Conservation (phyloP, 2,113 vertebrate species). For the Dromas ardeola region DNA sequence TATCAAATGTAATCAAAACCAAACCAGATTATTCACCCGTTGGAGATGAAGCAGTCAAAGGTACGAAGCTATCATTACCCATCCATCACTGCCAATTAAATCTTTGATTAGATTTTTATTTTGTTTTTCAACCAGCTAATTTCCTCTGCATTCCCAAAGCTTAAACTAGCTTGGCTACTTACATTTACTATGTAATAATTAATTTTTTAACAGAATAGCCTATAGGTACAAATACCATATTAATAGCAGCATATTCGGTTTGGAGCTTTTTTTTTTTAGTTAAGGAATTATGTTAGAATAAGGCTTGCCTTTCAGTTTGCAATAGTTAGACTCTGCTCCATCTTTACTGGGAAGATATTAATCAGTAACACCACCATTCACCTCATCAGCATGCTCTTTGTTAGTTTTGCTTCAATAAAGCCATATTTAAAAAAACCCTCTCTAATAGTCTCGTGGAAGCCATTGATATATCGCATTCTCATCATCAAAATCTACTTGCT, state of each 20-base stretch:
- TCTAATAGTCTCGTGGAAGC: not conserved
- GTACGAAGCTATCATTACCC: not conserved
- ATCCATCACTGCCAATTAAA: not conserved
- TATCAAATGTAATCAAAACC: not conserved
- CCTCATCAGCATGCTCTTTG: not conserved
- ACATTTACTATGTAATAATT: not conserved
- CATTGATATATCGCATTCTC: not conserved
- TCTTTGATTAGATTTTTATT: not conserved
- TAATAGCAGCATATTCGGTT: not conserved
- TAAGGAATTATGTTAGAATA: not conserved
- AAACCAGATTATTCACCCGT: not conserved
- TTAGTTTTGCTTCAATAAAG: not conserved
- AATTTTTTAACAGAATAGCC: not conserved
- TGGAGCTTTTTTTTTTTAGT: not conserved
- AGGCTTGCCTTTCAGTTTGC: not conserved
- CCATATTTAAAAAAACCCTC: not conserved
- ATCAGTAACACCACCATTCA: not conserved
- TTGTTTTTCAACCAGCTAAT: not conserved
- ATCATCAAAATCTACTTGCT: not conserved
- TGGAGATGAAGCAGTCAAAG: not conserved
- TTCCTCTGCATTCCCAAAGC: not conserved
- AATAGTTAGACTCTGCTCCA: not conserved
- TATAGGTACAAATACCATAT: not conserved
- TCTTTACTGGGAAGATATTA: not conserved
- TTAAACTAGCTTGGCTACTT: not conserved